A percentile compares a stretch with the other conserved stretches of the same genome.
Conservation (phyloP, 2,113 vertebrate genomes). For the Oreochromis spilurus region DNA sequence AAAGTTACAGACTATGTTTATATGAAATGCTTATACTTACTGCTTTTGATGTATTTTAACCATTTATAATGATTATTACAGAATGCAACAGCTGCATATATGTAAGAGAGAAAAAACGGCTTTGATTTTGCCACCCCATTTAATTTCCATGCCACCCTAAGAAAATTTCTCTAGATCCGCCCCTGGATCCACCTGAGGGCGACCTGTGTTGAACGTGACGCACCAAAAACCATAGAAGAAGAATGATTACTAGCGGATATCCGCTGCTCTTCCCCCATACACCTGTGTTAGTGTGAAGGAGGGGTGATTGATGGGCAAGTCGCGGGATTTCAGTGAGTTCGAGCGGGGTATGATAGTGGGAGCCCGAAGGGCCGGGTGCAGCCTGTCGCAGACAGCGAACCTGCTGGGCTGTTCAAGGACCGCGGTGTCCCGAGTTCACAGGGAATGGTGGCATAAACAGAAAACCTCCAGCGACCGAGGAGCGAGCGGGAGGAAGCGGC, state of each 20-base stretch:
- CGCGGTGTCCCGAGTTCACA: not conserved
- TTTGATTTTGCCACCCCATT: not conserved
- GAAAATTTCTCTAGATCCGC: not conserved
- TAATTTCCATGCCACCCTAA: not conserved
- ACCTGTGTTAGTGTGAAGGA: not conserved
- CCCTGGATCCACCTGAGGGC: not conserved
- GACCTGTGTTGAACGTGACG: not conserved
- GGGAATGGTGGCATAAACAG: not conserved
- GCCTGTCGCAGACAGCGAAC: not conserved
- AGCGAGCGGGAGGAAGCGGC: not conserved
- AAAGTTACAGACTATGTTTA: not conserved
- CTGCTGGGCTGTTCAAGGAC: not conserved
- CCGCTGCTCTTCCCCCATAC: not conserved
- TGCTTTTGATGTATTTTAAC: not conserved
- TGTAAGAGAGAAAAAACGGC: not conserved
- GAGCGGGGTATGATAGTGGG: not conserved
- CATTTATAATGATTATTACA: not conserved
- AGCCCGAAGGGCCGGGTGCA: not conserved
- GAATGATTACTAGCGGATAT: not conserved
- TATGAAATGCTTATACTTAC: not conserved
- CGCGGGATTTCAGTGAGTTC: not conserved
- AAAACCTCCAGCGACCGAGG: not conserved
- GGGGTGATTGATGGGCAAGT: not conserved
- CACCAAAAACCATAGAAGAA: not conserved
- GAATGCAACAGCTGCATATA: not conserved